Conservation (phyloP, 2,797 vertebrate genomes). For the Staurois parvus region DNA sequence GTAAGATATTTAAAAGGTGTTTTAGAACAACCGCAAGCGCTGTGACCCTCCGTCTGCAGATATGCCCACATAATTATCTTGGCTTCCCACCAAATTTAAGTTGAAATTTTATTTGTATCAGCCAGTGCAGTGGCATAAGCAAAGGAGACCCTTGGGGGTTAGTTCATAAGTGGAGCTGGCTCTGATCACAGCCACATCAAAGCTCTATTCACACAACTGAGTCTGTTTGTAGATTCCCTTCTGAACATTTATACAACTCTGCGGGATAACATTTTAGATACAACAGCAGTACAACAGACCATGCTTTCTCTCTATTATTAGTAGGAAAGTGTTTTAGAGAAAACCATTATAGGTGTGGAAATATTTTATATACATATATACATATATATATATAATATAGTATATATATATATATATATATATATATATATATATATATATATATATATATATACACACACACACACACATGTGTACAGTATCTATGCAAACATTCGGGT, state of each 20-base stretch:
- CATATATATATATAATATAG: not conserved
- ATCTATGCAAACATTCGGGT: no score
- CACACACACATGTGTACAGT: no score
- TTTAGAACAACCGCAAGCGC: conserved; percentile 1
- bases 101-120: conserved; percentile 63
- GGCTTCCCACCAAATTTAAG: conserved; percentile 58
- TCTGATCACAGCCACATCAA: not conserved
- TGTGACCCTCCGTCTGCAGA: not conserved
- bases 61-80: conserved; percentile 34
- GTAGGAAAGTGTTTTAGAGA: conserved; percentile 46
- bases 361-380: not conserved
- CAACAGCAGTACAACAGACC: conserved; percentile 8
- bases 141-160: conserved; percentile 50
- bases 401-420: not conserved
- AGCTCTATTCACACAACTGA: conserved; percentile 1
- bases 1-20: not conserved
- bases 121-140: conserved; percentile 47
- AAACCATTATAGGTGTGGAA: conserved; percentile 6
- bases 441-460: not conserved
- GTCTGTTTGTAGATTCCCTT: conserved; percentile 55
- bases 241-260: rapidly evolving
- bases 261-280: conserved; percentile 16
- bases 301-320: conserved; percentile 4
- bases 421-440: conserved; percentile 1
- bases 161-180: conserved; percentile 48